A percentile compares a stretch with the other conserved stretches of the same genome.
phyloP scores from a whole-genome alignment of 1,140 invertebrate genomes.

The Drosophila lowei region DNA sequence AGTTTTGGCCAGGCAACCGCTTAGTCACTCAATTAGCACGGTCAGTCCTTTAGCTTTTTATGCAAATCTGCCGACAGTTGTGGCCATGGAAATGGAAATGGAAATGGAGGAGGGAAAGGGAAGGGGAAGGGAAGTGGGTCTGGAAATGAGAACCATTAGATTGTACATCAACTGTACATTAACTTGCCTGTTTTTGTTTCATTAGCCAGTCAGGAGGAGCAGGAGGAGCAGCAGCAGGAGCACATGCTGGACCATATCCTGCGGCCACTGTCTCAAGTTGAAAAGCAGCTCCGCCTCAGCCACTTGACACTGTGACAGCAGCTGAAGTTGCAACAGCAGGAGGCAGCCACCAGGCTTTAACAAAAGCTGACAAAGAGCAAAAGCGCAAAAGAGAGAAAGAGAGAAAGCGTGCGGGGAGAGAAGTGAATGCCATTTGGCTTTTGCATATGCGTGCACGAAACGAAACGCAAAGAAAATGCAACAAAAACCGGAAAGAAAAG shows the following conservation, averaged over 20 bases:
- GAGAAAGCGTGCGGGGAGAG: neutral
- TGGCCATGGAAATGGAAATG: conserved; percentile 6
- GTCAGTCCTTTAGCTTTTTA: conserved; percentile 58
- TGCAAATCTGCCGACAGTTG: conserved; percentile 66
- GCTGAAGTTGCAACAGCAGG: conserved; percentile 36
- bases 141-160: conserved; percentile 59
- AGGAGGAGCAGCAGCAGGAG: conserved; percentile 7
- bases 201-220: conserved; percentile 51
- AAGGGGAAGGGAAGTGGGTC: neutral
- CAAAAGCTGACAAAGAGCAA: conserved; percentile 32
- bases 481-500: conserved; percentile 13
- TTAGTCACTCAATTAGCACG: conserved; percentile 77
- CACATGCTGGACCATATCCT: conserved; percentile 17
- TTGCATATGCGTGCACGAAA: conserved; percentile 48
- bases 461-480: conserved; percentile 10
- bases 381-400: neutral
- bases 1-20: conserved; percentile 61
- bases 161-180: conserved; percentile 79
- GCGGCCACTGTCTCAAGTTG: conserved; percentile 39
- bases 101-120: conserved; percentile 2
- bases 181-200: conserved; percentile 80
- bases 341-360: conserved; percentile 37
- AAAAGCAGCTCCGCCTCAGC: conserved; percentile 39
- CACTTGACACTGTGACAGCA: conserved; percentile 65
- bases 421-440: conserved; percentile 57